phyloP scores from a whole-genome alignment of 2,888 invertebrate genomes.

The Dendrolimus houi region DNA sequence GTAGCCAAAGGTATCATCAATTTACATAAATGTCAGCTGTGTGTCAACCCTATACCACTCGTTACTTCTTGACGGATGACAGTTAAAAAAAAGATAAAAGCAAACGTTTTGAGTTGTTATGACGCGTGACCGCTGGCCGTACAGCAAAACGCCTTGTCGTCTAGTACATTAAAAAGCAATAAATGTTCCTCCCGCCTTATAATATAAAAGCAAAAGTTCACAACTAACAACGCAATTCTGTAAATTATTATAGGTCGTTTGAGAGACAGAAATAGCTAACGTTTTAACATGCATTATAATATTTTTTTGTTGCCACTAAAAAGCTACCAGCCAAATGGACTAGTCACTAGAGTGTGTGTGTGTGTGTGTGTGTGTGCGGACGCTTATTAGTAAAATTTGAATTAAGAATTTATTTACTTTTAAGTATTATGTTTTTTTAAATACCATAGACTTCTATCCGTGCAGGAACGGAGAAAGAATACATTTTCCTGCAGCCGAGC shows the following conservation, averaged over 20 bases:
- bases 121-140: constrained; percentile 43
- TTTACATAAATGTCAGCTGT: too few relatives aligned
- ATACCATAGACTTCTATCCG: too few relatives aligned
- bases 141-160: constrained; percentile 42
- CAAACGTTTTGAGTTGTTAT: constrained; percentile 35
- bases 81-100: constrained; percentile 50
- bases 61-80: constrained; percentile 42
- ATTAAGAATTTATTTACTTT: too few relatives aligned
- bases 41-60: constrained; percentile 6
- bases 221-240: constrained; percentile 24
- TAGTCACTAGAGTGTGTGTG: not conserved
- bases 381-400: not conserved
- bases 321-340: not conserved
- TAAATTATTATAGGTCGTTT: constrained; percentile 36
- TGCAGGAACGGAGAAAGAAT: too few relatives aligned
- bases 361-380: not conserved
- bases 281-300: constrained; percentile 16
- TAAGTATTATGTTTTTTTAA: too few relatives aligned
- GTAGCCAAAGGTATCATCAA: too few relatives aligned
- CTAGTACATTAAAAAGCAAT: constrained; percentile 58
- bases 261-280: constrained; percentile 24
- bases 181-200: constrained; percentile 38
- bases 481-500: too few relatives aligned
- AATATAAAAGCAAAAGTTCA: constrained; percentile 27
- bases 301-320: constrained; percentile 9